A percentile compares a stretch with the other conserved stretches of the same genome.
These are phyloP conservation scores for Brachionus asplanchnoidis DNA, from an alignment of 1,140 invertebrate genomes.

Conservation along the genomic window DNA sequence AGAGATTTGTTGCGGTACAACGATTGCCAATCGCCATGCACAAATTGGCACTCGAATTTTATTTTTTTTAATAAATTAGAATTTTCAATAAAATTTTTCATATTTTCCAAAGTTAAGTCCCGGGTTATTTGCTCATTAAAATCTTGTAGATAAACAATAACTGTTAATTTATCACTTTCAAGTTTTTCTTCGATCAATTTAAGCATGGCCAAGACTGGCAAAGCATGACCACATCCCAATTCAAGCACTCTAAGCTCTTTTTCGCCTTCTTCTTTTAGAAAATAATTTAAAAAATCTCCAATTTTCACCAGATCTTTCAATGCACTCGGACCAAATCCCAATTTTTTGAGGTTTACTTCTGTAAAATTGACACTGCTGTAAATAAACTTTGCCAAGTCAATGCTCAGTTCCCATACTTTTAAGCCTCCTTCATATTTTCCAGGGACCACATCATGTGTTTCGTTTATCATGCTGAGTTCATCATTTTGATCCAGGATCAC, in stretches of 20 bases:
- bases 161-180: background rate
- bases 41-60: background rate
- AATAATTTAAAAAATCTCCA: background rate
- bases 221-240: slow-evolving; percentile 20
- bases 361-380: background rate
- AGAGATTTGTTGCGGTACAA: background rate
- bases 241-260: slow-evolving; percentile 1
- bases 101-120: slow-evolving; percentile 6
- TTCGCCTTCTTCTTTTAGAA: background rate
- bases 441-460: slow-evolving; percentile 21
- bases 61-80: background rate
- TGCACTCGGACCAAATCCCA: background rate
- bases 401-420: slow-evolving; percentile 36
- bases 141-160: slow-evolving; percentile 28
- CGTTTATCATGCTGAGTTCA: background rate
- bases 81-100: background rate
- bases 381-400: slow-evolving; percentile 16
- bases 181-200: background rate
- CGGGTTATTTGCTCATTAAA: slow-evolving; percentile 30
- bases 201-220: background rate
- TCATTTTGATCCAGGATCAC: background rate
- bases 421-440: slow-evolving; percentile 37
- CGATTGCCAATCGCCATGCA: slow-evolving; percentile 24
- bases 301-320: background rate
- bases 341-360: background rate